Base-by-base conservation (phyloP, 2,113 vertebrate species). In the Prochilodus magdalenae region DNA sequence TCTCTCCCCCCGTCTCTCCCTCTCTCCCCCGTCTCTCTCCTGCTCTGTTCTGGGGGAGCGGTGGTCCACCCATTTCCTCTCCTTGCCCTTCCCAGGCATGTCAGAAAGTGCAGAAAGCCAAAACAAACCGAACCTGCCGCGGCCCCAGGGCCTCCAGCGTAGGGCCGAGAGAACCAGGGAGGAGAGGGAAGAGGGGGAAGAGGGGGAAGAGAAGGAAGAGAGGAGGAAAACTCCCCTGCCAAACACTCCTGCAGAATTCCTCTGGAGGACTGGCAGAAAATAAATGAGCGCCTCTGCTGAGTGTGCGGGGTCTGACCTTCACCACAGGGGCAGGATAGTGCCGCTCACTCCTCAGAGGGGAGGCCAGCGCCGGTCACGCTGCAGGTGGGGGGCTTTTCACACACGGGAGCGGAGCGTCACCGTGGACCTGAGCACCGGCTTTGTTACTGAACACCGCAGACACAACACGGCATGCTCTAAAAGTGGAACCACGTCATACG, bases 11-110 rank as follows among this genome's bases (percentile, higher is more conserved):
- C 14, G 16, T 15, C 20, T 29, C 62, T 30, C 14, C 15, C 20
- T 18, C 30, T 22, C 8, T 22, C 30, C 6, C 20, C 29, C 3
- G 14, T 33, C 30, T 67, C 65, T 20, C 18, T 36, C 30, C 90
- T 90, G 89, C 87, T 88, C 90, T 77, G 87, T 86, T 92, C 47
- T 49, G 77, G 71, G 60, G 77, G 82, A 66, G 91, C 90, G 88
- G 91, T 92, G 95, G 93, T 94, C 94, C 95, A 96, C 95, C 95
- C 96, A 96, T 95, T 97, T 96, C 95, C 95, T 96, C 95, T 94
- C 95, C 93, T 95, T 94, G 95, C 95, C 95, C 95, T 96, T 96
- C 95, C 95, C 95, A 96, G 95, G 94, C 95, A 95, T 94, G 95
- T 93, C 93, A 95, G 93, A 92, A 91, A 89, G 72, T 86, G 91